These are phyloP conservation scores for Cryptocheilus praepositus DNA, from an alignment of 2,888 invertebrate genomes.

Conservation along the genomic window DNA sequence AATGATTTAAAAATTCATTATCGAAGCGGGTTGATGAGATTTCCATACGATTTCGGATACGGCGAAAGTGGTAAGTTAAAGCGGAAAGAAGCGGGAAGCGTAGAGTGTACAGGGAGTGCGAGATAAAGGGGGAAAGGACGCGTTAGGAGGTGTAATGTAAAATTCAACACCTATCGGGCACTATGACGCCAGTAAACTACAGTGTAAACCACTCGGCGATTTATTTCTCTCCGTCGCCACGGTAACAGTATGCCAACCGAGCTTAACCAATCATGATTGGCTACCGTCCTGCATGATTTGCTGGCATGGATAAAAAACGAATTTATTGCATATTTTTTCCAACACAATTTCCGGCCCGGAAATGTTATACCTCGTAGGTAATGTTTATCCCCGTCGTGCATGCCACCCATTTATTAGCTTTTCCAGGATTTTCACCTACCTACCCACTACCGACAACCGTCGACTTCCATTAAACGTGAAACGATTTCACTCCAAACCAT, in stretches of 20 bases:
- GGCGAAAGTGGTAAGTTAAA: too few relatives aligned
- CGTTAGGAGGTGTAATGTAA: conserved; percentile 40
- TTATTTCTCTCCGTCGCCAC: conserved; percentile 33
- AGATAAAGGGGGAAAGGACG: conserved; percentile 18
- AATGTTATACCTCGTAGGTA: conserved; percentile 17
- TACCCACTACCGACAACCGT: not conserved
- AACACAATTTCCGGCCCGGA: conserved; percentile 27
- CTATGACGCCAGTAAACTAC: conserved; percentile 40
- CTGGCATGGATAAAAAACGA: conserved; percentile 12
- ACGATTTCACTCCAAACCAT: not conserved
- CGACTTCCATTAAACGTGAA: conserved; percentile 16
- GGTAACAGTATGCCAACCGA: conserved; percentile 17
- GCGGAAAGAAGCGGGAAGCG: too few relatives aligned
- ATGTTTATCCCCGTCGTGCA: conserved; percentile 33
- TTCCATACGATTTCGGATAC: too few relatives aligned
- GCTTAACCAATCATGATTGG: conserved; percentile 41
- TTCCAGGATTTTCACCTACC: not conserved
- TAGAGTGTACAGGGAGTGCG: too few relatives aligned
- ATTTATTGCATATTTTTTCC: conserved; percentile 36
- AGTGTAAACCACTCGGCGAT: conserved; percentile 38
- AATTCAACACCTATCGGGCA: conserved; percentile 42
- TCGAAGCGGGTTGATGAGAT: too few relatives aligned
- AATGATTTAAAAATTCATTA: too few relatives aligned
- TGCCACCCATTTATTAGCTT: conserved; percentile 6
- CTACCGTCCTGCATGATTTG: conserved; percentile 19